phyloP scores from a whole-genome alignment of 2,888 invertebrate species.

The Tinea semifulvella region DNA sequence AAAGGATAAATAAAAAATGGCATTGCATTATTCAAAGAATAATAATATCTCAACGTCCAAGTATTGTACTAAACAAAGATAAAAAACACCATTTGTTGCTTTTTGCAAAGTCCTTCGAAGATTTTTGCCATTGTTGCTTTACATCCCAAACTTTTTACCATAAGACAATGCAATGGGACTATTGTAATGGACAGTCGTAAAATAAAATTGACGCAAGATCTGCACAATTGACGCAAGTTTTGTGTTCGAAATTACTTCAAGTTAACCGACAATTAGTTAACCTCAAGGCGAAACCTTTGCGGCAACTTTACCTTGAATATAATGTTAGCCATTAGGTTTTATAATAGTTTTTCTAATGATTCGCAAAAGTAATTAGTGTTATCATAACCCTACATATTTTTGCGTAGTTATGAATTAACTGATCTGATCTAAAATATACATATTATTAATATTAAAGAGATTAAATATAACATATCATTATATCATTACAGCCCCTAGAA shows the following conservation, averaged over 20 bases:
- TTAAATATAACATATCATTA: no score
- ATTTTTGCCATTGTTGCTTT: constrained; percentile 6
- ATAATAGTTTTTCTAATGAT: background rate
- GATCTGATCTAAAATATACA: no score
- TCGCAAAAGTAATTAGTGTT: no score
- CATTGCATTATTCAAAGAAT: background rate
- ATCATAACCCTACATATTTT: no score
- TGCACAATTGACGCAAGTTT: constrained; percentile 12
- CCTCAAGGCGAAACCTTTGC: background rate
- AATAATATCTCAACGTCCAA: constrained; percentile 1
- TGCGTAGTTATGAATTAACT: no score
- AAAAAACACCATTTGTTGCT: constrained; percentile 2
- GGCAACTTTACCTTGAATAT: background rate
- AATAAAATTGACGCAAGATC: constrained; percentile 8
- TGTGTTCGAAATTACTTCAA: background rate
- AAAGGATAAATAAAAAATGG: constrained; percentile 1
- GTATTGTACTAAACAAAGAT: background rate
- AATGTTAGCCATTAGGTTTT: background rate
- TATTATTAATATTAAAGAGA: no score
- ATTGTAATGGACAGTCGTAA: constrained; percentile 4
- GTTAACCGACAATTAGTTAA: constrained; percentile 1
- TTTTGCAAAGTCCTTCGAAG: constrained; percentile 10
- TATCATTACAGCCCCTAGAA: no score
- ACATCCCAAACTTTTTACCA: constrained; percentile 2
- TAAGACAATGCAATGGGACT: constrained; percentile 1